These are phyloP conservation scores for Psittacus erithacus DNA, from an alignment of 2,113 vertebrate species.

Conservation along the genomic window DNA sequence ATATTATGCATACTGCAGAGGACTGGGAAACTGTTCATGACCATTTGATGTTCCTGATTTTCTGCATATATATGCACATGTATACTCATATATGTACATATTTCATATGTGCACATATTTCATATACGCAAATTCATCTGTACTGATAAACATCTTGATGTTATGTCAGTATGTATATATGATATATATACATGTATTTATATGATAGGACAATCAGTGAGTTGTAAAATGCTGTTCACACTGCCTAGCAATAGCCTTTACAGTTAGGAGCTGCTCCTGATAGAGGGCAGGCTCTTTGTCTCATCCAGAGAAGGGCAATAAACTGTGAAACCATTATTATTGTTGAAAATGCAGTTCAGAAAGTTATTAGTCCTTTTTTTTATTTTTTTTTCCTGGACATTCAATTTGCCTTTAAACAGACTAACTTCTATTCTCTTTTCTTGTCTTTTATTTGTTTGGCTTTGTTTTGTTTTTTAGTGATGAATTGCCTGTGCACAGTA, in stretches of 20 bases:
- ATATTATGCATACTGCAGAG: neutral
- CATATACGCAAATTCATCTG: neutral
- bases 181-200: neutral
- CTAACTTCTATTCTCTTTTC: neutral
- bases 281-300: neutral
- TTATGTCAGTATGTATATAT: neutral
- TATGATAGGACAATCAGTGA: neutral
- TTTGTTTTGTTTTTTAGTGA: neutral
- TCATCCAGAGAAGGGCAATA: neutral
- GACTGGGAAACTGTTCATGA: neutral
- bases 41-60: neutral
- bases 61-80: neutral
- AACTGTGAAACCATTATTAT: neutral
- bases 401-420: neutral
- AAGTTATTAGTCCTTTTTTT: neutral
- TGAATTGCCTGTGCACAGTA: neutral
- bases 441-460: neutral
- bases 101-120: neutral
- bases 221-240: neutral
- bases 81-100: neutral
- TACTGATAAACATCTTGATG: neutral
- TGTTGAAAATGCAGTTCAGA: neutral
- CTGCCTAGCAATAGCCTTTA: neutral
- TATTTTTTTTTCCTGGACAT: neutral
- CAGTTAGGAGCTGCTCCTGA: neutral